Percentiles rank a stretch among this genome's conserved stretches.
These are phyloP conservation scores for Lates calcarifer DNA, from an alignment of 2,113 vertebrate species.

Conservation along the genomic window DNA sequence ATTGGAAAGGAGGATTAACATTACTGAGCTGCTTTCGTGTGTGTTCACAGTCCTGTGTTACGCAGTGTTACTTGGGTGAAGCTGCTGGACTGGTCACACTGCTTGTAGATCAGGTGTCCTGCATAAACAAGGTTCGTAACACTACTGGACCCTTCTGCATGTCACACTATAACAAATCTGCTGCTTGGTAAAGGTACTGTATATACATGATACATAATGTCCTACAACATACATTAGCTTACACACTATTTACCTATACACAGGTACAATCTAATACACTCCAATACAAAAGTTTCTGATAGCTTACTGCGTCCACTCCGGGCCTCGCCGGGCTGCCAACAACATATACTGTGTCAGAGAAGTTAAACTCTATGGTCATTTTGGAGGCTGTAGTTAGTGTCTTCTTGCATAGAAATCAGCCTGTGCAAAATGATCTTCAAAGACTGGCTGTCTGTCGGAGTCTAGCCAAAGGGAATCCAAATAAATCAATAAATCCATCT, in stretches of 20 bases:
- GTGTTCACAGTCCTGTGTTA: conserved; percentile 61
- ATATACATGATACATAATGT: not conserved
- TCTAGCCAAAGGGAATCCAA: conserved; percentile 25
- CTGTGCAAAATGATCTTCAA: not conserved
- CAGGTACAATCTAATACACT: not conserved
- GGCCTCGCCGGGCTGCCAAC: no score
- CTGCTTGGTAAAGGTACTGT: not conserved
- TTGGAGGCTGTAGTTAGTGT: not conserved
- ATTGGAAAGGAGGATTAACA: conserved; percentile 66
- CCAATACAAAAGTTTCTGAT: not conserved
- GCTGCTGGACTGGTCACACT: conserved; percentile 52
- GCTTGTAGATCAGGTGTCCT: conserved; percentile 35
- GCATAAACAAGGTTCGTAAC: conserved; percentile 6
- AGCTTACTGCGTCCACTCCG: no score
- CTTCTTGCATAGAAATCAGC: not conserved
- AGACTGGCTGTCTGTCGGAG: conserved; percentile 17
- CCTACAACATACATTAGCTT: not conserved
- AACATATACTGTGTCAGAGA: not conserved
- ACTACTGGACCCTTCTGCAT: not conserved
- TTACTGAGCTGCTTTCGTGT: conserved; percentile 68
- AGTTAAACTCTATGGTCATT: not conserved
- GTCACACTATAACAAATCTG: not conserved
- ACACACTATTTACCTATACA: not conserved
- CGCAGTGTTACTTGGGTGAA: conserved; percentile 47
- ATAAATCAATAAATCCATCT: conserved; percentile 39